Evolutionary conservation across 2,113 vertebrate genomes (phyloP).

Genomic region (Pygoscelis antarcticus): DNA sequence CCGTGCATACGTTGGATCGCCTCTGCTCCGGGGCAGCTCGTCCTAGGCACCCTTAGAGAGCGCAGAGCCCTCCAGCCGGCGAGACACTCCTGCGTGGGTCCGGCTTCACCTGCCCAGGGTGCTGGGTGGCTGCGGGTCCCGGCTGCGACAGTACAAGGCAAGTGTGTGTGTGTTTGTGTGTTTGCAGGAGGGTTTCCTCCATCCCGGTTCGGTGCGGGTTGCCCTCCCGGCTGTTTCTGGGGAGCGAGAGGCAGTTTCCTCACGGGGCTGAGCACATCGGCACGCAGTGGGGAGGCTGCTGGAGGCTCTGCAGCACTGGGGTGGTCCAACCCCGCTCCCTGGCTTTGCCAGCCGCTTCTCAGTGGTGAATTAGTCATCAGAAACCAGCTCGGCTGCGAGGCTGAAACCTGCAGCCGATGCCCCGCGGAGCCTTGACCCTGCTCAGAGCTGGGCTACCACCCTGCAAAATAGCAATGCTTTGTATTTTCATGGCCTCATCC

Average conservation of each 20-base stretch:
- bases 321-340: accelerated
- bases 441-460: accelerated
- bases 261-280: accelerated
- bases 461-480: accelerated
- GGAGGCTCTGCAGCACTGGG: neutral
- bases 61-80: accelerated
- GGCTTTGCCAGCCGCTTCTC: neutral
- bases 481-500: accelerated
- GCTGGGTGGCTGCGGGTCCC: neutral
- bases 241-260: neutral
- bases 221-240: no score
- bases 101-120: accelerated
- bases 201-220: accelerated
- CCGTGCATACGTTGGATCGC: neutral
- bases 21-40: neutral
- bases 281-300: accelerated
- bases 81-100: accelerated
- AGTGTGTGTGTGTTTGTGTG: neutral
- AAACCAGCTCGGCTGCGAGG: accelerated
- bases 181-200: neutral
- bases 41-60: neutral
- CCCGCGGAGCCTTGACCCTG: accelerated
- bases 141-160: neutral
- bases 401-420: neutral
- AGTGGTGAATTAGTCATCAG: neutral